Conservation (phyloP, 2,888 invertebrate genomes). For the Cremastinae sp. region DNA sequence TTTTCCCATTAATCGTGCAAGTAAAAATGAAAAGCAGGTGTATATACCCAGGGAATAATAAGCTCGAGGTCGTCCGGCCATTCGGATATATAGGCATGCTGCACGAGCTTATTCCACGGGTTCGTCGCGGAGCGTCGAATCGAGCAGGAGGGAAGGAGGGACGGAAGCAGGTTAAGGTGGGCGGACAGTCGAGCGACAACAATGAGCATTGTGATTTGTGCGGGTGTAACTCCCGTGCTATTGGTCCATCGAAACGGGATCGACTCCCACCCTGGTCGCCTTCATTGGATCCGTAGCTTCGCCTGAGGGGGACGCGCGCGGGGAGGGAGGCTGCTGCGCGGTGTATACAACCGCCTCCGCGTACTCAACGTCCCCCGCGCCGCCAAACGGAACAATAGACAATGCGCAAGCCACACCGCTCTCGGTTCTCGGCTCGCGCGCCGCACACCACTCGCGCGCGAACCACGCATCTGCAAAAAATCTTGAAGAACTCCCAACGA, state of each 20-base stretch:
- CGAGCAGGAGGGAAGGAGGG: not conserved
- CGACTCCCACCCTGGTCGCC: constrained; percentile 69
- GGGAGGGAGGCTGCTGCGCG: constrained; percentile 11
- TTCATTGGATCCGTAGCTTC: constrained; percentile 71
- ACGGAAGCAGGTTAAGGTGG: constrained; percentile 71
- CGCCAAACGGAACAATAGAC: constrained; percentile 73
- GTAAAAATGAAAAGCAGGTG: no score
- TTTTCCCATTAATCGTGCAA: no score
- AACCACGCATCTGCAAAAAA: not conserved
- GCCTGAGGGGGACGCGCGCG: constrained; percentile 36
- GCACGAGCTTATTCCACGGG: no score
- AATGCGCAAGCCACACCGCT: constrained; percentile 70
- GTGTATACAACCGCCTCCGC: constrained; percentile 67
- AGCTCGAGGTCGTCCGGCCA: no score
- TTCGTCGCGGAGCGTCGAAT: not conserved
- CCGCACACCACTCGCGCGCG: constrained; percentile 8
- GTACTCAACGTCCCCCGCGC: constrained; percentile 51
- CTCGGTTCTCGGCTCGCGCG: constrained; percentile 50
- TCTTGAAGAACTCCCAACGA: not conserved
- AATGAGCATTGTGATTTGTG: constrained; percentile 81
- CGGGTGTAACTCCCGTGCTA: constrained; percentile 74
- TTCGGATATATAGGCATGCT: no score
- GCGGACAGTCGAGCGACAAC: constrained; percentile 77
- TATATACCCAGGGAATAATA: no score
- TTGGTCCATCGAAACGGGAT: constrained; percentile 68